Evolutionary conservation across 2,888 invertebrate species (phyloP), one percentile per base, ranked within the genome.

Genomic region (Drosophila fungiperda): DNA sequence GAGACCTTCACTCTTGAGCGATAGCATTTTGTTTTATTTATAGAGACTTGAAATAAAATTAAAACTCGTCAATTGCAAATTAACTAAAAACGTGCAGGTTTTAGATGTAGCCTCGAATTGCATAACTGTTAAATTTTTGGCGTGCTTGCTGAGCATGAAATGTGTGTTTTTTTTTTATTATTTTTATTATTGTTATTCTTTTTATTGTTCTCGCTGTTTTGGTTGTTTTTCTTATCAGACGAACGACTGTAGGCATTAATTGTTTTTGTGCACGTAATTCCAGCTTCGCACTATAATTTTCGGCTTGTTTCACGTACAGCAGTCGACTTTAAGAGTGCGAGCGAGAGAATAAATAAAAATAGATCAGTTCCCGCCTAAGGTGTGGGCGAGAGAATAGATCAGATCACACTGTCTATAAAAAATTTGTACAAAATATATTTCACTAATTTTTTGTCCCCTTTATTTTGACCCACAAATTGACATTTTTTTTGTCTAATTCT

Each of bases 151-250:
- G 45, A 65, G 62, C 69, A 70, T 58, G 73, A 68, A 52, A 38
- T 66, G 50, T 67, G 57, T 59, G 12, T 76, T 54, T 63, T 72
- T 61, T 70, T 68, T 11, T 76, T 54, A 60, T 72, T 61, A 68
- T 68, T 11, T 32, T 6, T n/a, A n/a, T 1, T 29, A 17, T 40
- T 40, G 23, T 23, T 23, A 42, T 7, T 20, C 42, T 42, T 11
- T 42, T 42, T 42, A 20, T 7, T 45, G 2, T 8, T 45, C 26
- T 49, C 11, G 26, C 11, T 29, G 17, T 49, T 29, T 26, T 49
- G 26, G 36, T 73, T 76, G 59, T 17, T 45, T 32, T 36, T 76
- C 59, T 87, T 68, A 78, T 78, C 78, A 76, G 77, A 68, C 26
- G 26, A 9, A 23, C 15, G 8, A 15, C 15, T 8, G 23, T 78